Evolutionary conservation across 1,140 invertebrate species (phyloP), one percentile per base, ranked within the genome.

Genomic region (Sitophilus oryzae): DNA sequence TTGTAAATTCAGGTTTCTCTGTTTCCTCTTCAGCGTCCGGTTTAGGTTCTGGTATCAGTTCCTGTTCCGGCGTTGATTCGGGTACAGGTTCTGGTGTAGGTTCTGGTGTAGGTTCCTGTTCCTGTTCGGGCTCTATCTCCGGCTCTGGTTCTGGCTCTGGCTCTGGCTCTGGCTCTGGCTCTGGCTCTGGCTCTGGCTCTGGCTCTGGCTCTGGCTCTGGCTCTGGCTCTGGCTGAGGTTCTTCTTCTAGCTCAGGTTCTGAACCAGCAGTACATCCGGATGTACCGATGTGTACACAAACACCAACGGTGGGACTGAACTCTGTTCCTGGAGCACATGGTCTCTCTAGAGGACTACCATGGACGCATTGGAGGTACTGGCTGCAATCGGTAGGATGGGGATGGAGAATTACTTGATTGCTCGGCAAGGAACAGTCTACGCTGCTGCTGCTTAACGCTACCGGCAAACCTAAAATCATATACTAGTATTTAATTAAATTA

Each of bases 241-340:
- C 25, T 30, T 6, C 5, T 30, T 30, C 25, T 30, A 11, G 41
- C 10, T 43, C 45, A 9, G 25, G 14, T n/a, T 11, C 9, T 2
- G 4, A 9, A 14, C 19, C 42, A 23, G 14, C 21, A 23, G 42
- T 44, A 30, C 51, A 53, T 10, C 21, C 43, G 9, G 51, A 45
- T 10, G 36, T 4, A 10, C 40, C 11, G 6, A 19, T 3, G 46
- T 45, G 43, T 6, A 45, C 51, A 18, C 51, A 53, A 14, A 45
- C 35, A 15, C 43, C 34, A n/a, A 43, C 25, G 6, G 42, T 15
- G 21, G 42, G 30, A 19, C 43, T 53, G 18, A 53, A 53, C 18
- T 53, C 51, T 4, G 51, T 53, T 21, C 51, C 51, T 15, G 41
- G 5, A 10, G 51, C 42, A 40, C 51, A 53, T 15, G 51, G 51